Evolutionary conservation across 2,888 invertebrate species (phyloP), one percentile per base, ranked within the genome.

Genomic region (Ichneumon xanthorius): DNA sequence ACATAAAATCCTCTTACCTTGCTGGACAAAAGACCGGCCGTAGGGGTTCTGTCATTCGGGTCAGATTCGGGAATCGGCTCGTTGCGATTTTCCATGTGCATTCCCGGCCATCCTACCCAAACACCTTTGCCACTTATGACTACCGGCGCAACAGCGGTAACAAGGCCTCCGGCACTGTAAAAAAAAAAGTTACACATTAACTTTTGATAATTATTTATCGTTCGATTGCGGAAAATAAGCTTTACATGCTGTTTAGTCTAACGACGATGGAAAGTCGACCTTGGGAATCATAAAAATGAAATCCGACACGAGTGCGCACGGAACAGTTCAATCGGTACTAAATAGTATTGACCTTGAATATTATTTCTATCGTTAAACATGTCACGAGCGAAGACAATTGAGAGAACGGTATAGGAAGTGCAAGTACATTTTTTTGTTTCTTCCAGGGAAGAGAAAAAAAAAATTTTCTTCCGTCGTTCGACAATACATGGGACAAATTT

Each of bases 101-200:
- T 96, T 14, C 98, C 98, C 0, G 98, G 97, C 98, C 98, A 98
- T 88, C 98, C 98, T 55, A 98, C 97, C 98, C 98, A 98, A 80
- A 98, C 95, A 63, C 98, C 98, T 89, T 96, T 96, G 75, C 98
- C 96, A 86, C 97, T 96, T 88, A 98, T 97, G 6, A 98, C 98
- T 11, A 98, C 98, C 0, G 98, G 98, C 33, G 98, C 98, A 9
- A 98, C 98, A 0, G 98, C 98, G 7, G 98, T 98, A 26, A 98
- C 98, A 89, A 98, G 95, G 79, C 98, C 98, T 82, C 98, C 98
- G 92, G 98, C 98, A 94, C 98, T 98, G 93, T 55, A 94, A 78
- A 75, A 53, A 75, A 71, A 37, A 22, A 37, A 77, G 26, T 45
- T 16, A 61, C n/a, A 63, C 26, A 16, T 26, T 55, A 16, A 40